Percentiles rank a stretch among this genome's conserved stretches.
Evolutionary conservation across 2,888 invertebrate species (phyloP).

Genomic region (Eristalis tenax): DNA sequence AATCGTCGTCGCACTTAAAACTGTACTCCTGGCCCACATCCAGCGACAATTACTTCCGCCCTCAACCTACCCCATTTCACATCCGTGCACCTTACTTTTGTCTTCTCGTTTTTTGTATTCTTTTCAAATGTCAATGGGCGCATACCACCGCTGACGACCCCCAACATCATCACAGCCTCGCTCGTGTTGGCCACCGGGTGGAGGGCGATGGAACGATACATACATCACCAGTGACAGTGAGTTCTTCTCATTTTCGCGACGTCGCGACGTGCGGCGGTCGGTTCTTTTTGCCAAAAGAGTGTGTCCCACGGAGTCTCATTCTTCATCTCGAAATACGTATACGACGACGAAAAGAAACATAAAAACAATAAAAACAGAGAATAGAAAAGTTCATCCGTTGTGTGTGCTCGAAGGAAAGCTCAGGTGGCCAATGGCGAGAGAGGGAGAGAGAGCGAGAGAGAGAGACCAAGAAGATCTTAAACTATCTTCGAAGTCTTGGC

Average conservation of each 20-base stretch:
- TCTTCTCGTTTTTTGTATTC: background rate
- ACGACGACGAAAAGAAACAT: slow-evolving; percentile 2
- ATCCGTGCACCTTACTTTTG: background rate
- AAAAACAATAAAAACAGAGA: background rate
- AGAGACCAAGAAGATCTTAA: slow-evolving; percentile 12
- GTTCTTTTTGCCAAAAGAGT: background rate
- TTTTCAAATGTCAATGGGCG: slow-evolving; percentile 29
- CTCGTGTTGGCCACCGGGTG: background rate
- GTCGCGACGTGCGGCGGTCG: background rate
- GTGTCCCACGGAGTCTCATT: background rate
- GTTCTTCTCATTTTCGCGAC: background rate
- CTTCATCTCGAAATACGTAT: background rate
- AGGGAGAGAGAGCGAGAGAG: background rate
- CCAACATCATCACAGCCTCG: background rate
- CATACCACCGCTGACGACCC: background rate
- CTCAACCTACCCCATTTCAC: slow-evolving; percentile 37
- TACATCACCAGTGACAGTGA: background rate
- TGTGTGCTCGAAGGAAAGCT: background rate
- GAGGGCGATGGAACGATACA: background rate
- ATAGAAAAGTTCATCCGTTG: slow-evolving; percentile 26
- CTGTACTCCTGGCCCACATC: slow-evolving; percentile 35
- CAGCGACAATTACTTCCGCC: slow-evolving; percentile 38
- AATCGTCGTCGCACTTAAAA: slow-evolving; percentile 30
- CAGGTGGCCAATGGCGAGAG: background rate
- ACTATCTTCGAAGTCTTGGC: slow-evolving; percentile 13